phyloP scores from a whole-genome alignment of 2,113 vertebrate genomes.

The Perca schrenkii region DNA sequence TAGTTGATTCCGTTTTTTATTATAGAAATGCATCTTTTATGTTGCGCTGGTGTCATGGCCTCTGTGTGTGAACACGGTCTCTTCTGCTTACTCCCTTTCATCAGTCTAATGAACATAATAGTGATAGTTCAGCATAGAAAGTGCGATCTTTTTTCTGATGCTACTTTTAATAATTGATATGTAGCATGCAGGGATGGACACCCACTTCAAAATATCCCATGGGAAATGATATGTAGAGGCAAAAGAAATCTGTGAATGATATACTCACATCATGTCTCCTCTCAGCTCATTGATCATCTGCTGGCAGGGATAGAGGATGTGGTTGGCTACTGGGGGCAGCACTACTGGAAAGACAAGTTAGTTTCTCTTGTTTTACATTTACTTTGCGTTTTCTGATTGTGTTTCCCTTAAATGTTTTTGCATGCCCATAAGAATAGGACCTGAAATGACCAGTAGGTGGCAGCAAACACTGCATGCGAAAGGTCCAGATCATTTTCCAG shows the following conservation, averaged over 20 bases:
- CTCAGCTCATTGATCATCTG: conserved; percentile 89
- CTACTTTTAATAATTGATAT: no score
- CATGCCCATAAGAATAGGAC: not conserved
- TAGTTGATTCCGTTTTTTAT: not conserved
- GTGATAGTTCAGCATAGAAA: no score
- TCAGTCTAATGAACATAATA: not conserved
- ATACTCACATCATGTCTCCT: conserved; percentile 9
- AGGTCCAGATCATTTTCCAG: not conserved
- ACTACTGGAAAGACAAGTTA: conserved; percentile 93
- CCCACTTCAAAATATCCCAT: no score
- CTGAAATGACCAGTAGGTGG: conserved; percentile 65
- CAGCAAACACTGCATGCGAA: conserved; percentile 55
- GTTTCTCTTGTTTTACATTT: conserved; percentile 23
- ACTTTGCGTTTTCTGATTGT: not conserved
- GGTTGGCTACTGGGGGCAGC: conserved; percentile 89
- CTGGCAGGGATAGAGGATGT: conserved; percentile 90
- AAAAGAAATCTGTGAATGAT: not conserved
- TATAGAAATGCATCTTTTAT: not conserved
- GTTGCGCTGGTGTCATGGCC: not conserved
- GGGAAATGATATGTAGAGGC: not conserved
- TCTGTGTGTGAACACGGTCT: not conserved
- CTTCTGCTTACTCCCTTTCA: not conserved
- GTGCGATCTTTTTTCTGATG: no score
- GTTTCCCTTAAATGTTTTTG: not conserved
- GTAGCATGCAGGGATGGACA: not conserved